Conservation (phyloP, 1,140 invertebrate genomes). For the Potamilus streckersoni region DNA sequence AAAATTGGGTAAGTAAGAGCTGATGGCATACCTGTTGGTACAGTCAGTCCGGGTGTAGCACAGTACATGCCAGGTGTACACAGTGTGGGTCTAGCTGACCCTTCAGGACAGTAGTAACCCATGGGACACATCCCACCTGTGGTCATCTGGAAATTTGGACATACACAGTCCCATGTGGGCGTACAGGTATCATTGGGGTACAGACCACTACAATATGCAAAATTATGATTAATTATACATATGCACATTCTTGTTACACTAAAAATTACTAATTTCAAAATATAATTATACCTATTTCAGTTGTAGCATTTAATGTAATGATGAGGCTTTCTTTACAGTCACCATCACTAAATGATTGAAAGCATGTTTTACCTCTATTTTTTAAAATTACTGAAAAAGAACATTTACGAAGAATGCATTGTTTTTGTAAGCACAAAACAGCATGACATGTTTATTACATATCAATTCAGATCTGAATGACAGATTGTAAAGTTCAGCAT, state of each 20-base stretch:
- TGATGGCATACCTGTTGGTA: slow-evolving; percentile 44
- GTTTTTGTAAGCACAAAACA: too few relatives aligned
- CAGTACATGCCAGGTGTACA: slow-evolving; percentile 54
- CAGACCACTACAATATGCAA: slow-evolving; percentile 45
- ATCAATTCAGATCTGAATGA: too few relatives aligned
- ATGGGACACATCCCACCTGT: slow-evolving; percentile 59
- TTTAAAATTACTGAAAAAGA: too few relatives aligned
- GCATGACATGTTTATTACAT: too few relatives aligned
- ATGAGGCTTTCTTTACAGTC: too few relatives aligned
- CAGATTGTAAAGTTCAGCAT: too few relatives aligned
- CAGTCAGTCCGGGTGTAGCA: slow-evolving; percentile 42
- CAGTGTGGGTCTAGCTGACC: slow-evolving; percentile 42
- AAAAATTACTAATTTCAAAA: too few relatives aligned
- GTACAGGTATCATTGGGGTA: slow-evolving; percentile 63
- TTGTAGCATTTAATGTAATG: too few relatives aligned
- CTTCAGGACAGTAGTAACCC: slow-evolving; percentile 55
- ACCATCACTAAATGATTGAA: too few relatives aligned
- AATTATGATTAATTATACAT: neutral
- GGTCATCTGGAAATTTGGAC: slow-evolving; percentile 56
- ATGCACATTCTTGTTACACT: neutral
- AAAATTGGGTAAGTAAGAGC: neutral
- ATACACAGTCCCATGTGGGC: slow-evolving; percentile 63
- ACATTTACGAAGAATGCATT: too few relatives aligned
- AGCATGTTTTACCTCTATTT: too few relatives aligned
- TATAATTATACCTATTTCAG: too few relatives aligned